These are phyloP conservation scores for Cassiopea xamachana DNA, from an alignment of 30 jellyfish, hydroid and myxozoan genomes.

Conservation along the genomic window DNA sequence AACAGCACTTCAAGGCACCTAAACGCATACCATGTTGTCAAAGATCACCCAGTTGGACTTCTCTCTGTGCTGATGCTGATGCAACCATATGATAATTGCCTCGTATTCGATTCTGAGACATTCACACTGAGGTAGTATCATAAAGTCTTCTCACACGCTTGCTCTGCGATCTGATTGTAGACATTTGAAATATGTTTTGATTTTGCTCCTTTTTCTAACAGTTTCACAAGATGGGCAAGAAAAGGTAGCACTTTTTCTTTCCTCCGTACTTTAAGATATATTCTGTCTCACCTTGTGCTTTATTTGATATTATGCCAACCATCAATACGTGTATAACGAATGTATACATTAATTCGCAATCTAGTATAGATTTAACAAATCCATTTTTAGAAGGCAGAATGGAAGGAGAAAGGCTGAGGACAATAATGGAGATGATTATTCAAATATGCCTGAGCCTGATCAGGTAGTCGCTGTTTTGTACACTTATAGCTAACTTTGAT, in stretches of 20 bases:
- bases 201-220: background rate
- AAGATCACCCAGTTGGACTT: background rate
- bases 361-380: too few relatives aligned
- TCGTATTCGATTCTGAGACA: background rate
- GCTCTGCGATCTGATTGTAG: background rate
- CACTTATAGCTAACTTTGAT: too few relatives aligned
- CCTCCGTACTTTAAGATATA: background rate
- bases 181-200: background rate
- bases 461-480: slow-evolving; percentile 14
- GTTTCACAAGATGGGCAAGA: slow-evolving; percentile 17
- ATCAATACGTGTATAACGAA: too few relatives aligned
- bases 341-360: too few relatives aligned
- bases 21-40: slow-evolving; percentile 14
- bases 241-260: slow-evolving; percentile 4
- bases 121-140: slow-evolving; percentile 18
- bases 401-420: slow-evolving; percentile 4
- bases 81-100: slow-evolving; percentile 53
- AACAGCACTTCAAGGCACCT: background rate
- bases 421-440: slow-evolving; percentile 16
- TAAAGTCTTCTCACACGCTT: background rate
- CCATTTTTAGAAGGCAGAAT: slow-evolving; percentile 20
- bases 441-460: slow-evolving; percentile 45
- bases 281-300: background rate
- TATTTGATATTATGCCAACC: too few relatives aligned
- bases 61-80: slow-evolving; percentile 16